phyloP scores from a whole-genome alignment of 2,797 vertebrate species.

The Catharus ustulatus region DNA sequence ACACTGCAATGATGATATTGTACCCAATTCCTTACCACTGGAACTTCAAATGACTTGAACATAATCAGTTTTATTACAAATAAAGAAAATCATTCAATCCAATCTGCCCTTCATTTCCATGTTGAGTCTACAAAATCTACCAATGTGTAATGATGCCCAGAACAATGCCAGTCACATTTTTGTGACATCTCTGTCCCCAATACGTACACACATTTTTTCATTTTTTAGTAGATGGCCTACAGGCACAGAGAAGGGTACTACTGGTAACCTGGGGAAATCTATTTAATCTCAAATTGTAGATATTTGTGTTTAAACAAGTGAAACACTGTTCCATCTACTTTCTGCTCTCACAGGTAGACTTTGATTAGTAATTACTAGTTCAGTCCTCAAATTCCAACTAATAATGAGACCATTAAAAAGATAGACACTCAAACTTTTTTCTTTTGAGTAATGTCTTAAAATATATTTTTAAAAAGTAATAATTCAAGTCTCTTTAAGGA shows the following conservation, averaged over 20 bases:
- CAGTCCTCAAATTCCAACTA: neutral
- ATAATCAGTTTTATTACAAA: neutral
- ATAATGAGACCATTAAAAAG: neutral
- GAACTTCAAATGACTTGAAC: neutral
- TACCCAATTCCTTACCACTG: neutral
- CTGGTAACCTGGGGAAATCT: neutral
- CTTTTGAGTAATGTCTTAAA: neutral
- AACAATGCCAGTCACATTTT: neutral
- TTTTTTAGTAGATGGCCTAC: neutral
- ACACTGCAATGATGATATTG: neutral
- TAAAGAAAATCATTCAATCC: neutral
- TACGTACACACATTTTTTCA: rapidly evolving
- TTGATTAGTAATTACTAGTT: neutral
- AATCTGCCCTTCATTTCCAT: neutral
- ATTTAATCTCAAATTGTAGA: neutral
- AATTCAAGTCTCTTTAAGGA: neutral
- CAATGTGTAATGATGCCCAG: neutral
- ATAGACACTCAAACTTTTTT: neutral
- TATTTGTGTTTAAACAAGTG: neutral
- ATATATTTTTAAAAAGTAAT: neutral
- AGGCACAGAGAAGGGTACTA: neutral
- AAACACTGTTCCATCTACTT: neutral
- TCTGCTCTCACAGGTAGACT: neutral
- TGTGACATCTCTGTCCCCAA: neutral
- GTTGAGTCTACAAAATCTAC: neutral